Evolutionary conservation across 2,888 invertebrate genomes (phyloP).

Genomic region (Gastracanthus pulcherrimus): DNA sequence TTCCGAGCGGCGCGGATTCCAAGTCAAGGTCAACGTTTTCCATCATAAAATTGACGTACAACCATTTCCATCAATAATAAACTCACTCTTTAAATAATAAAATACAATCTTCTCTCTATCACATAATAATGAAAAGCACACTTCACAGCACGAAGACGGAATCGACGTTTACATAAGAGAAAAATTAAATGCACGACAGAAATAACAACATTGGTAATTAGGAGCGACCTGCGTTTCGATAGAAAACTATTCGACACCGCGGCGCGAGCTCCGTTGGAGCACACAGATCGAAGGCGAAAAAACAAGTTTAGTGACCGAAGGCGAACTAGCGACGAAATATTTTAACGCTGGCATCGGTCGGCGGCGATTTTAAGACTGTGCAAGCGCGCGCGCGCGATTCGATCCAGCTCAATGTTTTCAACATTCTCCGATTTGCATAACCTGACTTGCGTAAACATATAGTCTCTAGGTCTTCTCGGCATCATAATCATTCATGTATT

Average conservation of each 20-base stretch:
- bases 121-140: not conserved
- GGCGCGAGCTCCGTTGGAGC: not conserved
- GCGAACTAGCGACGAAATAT: not conserved
- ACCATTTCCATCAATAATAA: not conserved
- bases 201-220: not conserved
- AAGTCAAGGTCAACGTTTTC: slow-evolving; percentile 11
- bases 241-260: not conserved
- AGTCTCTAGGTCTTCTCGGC: not conserved
- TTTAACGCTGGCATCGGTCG: not conserved
- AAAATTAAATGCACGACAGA: no score
- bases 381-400: not conserved
- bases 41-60: not conserved
- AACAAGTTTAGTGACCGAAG: slow-evolving; percentile 1
- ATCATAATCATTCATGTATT: slow-evolving; percentile 21
- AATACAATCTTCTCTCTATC: not conserved
- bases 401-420: slow-evolving; percentile 25
- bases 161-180: no score
- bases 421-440: slow-evolving; percentile 45
- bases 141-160: not conserved
- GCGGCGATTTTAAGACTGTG: slow-evolving; percentile 19
- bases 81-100: slow-evolving; percentile 13
- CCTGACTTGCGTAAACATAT: slow-evolving; percentile 30
- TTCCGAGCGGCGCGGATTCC: not conserved
- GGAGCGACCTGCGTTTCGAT: not conserved
- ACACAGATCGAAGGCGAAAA: slow-evolving; percentile 1